phyloP scores from a whole-genome alignment of 2,888 invertebrate species.

The Aquatica leii region DNA sequence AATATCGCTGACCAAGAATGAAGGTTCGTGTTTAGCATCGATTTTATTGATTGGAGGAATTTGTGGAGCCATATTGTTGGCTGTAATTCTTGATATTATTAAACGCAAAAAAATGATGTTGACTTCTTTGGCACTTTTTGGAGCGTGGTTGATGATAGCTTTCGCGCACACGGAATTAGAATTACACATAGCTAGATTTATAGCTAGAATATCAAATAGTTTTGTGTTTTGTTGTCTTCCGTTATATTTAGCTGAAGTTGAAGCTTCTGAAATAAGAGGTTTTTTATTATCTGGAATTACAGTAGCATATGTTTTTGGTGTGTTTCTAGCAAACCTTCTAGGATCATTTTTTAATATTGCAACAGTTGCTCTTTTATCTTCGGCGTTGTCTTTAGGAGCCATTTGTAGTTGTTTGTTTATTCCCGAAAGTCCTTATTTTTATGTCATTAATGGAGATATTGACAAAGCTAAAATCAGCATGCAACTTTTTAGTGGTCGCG shows the following conservation, averaged over 20 bases:
- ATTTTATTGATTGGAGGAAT: constrained; percentile 72
- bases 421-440: constrained; percentile 71
- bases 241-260: constrained; percentile 69
- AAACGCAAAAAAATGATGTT: constrained; percentile 72
- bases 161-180: constrained; percentile 65
- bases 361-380: constrained; percentile 64
- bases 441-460: constrained; percentile 55
- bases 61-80: constrained; percentile 68
- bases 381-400: constrained; percentile 67
- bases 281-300: constrained; percentile 70
- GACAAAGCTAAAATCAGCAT: constrained; percentile 63
- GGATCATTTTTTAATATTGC: constrained; percentile 66
- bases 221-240: constrained; percentile 61
- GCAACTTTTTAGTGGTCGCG: constrained; percentile 65
- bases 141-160: constrained; percentile 71
- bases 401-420: too few species aligned
- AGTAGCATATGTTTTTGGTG: constrained; percentile 60
- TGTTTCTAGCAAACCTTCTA: constrained; percentile 69
- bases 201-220: constrained; percentile 69
- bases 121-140: constrained; percentile 68
- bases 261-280: constrained; percentile 67
- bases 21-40: constrained; percentile 71
- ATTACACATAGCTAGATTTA: constrained; percentile 62
- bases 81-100: constrained; percentile 69
- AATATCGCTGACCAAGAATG: constrained; percentile 60